Evolutionary conservation across 2,797 vertebrate species (phyloP).

Genomic region (Somateria mollissima): DNA sequence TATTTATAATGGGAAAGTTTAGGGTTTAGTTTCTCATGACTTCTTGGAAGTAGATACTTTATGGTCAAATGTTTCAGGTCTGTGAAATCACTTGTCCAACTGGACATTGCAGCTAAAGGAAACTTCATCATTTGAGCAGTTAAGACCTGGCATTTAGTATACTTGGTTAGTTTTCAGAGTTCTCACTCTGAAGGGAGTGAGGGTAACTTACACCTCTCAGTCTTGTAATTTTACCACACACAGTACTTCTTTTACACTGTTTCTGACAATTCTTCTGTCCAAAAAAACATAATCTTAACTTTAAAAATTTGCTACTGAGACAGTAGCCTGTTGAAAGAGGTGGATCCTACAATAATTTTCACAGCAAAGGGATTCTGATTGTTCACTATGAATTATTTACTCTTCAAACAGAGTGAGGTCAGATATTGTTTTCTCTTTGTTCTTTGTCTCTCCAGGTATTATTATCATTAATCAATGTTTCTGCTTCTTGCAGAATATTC

Average conservation of each 20-base stretch:
- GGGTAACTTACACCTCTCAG: background rate
- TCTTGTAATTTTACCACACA: background rate
- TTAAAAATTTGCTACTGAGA: background rate
- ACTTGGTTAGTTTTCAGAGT: background rate
- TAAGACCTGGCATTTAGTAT: background rate
- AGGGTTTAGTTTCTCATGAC: background rate
- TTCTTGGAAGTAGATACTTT: background rate
- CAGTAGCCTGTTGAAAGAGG: background rate
- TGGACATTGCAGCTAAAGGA: background rate
- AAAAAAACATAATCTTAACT: background rate
- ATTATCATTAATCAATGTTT: constrained; percentile 41
- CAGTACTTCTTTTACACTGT: background rate
- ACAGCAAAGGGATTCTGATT: background rate
- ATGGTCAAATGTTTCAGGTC: background rate
- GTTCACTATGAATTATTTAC: constrained; percentile 33
- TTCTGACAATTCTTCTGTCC: background rate
- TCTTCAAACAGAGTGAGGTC: background rate
- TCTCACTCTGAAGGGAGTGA: background rate
- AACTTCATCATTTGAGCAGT: background rate
- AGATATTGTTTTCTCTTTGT: constrained; percentile 21
- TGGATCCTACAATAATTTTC: constrained; percentile 7
- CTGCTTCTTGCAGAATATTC: background rate
- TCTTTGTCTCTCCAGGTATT: constrained; percentile 12
- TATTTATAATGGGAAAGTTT: background rate
- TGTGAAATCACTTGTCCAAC: background rate